These are phyloP conservation scores for Lasioglossum lativentre DNA, from an alignment of 2,888 invertebrate genomes.

Conservation along the genomic window DNA sequence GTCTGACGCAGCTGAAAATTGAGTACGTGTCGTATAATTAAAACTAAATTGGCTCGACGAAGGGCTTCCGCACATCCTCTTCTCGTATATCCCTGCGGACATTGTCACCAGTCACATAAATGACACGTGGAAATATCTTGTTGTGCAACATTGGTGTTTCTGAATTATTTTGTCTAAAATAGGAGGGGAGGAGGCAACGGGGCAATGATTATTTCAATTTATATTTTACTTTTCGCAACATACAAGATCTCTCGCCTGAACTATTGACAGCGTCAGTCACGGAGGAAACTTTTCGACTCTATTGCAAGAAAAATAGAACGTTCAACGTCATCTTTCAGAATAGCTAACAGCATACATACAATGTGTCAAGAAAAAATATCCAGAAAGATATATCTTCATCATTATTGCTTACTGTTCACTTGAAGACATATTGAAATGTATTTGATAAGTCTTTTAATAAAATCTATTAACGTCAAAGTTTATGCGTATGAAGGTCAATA, in stretches of 20 bases:
- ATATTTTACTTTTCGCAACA: conserved; percentile 20
- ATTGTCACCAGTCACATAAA: conserved; percentile 10
- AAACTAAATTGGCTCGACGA: conserved; percentile 44
- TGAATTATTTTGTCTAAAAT: conserved; percentile 8
- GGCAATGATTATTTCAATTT: no score
- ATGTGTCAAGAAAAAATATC: neutral
- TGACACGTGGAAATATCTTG: conserved; percentile 14
- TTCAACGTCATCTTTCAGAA: conserved; percentile 14
- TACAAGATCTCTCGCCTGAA: conserved; percentile 16
- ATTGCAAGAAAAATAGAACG: conserved; percentile 38
- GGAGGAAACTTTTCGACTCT: conserved; percentile 24
- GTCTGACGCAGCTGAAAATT: neutral
- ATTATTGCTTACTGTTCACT: neutral
- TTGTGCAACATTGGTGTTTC: conserved; percentile 28
- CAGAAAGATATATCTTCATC: neutral
- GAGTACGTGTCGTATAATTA: conserved; percentile 29
- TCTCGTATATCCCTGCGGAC: neutral
- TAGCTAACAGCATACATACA: neutral
- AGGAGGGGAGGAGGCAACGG: neutral
- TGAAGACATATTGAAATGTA: no score
- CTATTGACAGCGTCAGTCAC: conserved; percentile 21
- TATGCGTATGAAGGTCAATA: no score
- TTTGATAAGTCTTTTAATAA: neutral
- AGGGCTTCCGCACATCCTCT: conserved; percentile 32
- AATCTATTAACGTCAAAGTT: neutral